Evolutionary conservation across 2,797 vertebrate species (phyloP).

Genomic region (Phoxinus dragarum): DNA sequence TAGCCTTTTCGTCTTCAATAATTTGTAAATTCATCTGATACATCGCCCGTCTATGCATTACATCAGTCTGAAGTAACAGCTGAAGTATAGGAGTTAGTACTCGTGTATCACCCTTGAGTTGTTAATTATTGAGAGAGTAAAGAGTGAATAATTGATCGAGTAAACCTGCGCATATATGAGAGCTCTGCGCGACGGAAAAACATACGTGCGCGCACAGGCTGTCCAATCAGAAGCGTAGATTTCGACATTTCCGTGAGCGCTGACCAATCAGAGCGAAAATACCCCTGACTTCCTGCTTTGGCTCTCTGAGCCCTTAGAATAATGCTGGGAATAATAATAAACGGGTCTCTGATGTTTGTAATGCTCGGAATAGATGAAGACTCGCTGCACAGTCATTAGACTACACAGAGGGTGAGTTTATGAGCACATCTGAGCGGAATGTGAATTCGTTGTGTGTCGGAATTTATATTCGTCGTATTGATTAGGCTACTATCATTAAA

Average conservation of each 20-base stretch:
- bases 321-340: conserved; percentile 65
- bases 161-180: conserved; percentile 66
- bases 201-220: conserved; percentile 28
- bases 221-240: conserved; percentile 71
- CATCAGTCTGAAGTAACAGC: not conserved
- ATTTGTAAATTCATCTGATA: not conserved
- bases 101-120: conserved; percentile 34
- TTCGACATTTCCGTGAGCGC: conserved; percentile 25
- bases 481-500: not conserved
- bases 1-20: not conserved
- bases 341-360: conserved; percentile 40
- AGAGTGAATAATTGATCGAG: conserved; percentile 75
- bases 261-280: conserved; percentile 71
- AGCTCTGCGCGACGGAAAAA: conserved; percentile 55
- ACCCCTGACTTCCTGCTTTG: conserved; percentile 77
- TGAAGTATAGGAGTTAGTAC: conserved; percentile 18
- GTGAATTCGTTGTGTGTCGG: not conserved
- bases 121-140: conserved; percentile 76
- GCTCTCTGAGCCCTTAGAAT: conserved; percentile 57
- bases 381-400: not conserved
- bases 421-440: not conserved
- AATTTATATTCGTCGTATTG: conserved; percentile 13
- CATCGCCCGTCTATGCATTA: not conserved
- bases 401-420: conserved; percentile 37
- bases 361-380: conserved; percentile 25